phyloP scores from a whole-genome alignment of 2,888 invertebrate species.

The Acanthopleura granulata region DNA sequence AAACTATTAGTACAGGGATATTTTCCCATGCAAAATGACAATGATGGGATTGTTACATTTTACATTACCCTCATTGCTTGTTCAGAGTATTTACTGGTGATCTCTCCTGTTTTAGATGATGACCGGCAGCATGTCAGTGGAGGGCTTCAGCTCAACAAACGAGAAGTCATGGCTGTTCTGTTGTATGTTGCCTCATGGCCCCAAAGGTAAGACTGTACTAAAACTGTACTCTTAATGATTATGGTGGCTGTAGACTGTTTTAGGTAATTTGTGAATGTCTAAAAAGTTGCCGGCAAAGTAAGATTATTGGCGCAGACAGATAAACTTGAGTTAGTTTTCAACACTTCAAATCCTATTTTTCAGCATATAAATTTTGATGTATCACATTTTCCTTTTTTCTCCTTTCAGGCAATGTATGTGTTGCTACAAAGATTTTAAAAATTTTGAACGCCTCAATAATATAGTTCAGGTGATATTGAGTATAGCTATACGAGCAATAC shows the following conservation, averaged over 20 bases:
- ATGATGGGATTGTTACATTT: too few species aligned
- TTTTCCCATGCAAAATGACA: too few species aligned
- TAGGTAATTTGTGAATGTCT: background rate
- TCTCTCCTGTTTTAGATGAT: constrained; percentile 44
- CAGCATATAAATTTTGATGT: background rate
- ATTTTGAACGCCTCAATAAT: constrained; percentile 90
- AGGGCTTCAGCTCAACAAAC: constrained; percentile 69
- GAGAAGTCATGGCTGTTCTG: constrained; percentile 86
- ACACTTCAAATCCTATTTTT: too few species aligned
- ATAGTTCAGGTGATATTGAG: constrained; percentile 89
- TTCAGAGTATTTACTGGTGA: too few species aligned
- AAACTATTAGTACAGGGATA: too few species aligned
- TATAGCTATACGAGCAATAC: constrained; percentile 84
- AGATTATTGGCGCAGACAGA: too few species aligned
- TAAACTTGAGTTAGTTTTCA: too few species aligned
- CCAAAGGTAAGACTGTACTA: constrained; percentile 78
- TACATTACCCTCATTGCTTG: too few species aligned
- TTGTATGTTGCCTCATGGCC: constrained; percentile 91
- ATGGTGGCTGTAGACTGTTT: too few species aligned
- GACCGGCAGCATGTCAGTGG: constrained; percentile 52
- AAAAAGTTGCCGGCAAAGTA: background rate
- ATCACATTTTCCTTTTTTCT: background rate
- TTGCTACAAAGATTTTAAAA: constrained; percentile 91
- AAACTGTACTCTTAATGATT: too few species aligned
- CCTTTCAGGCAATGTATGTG: constrained; percentile 91